Evolutionary conservation across 2,888 invertebrate species (phyloP).

Genomic region (Microchrysa polita): DNA sequence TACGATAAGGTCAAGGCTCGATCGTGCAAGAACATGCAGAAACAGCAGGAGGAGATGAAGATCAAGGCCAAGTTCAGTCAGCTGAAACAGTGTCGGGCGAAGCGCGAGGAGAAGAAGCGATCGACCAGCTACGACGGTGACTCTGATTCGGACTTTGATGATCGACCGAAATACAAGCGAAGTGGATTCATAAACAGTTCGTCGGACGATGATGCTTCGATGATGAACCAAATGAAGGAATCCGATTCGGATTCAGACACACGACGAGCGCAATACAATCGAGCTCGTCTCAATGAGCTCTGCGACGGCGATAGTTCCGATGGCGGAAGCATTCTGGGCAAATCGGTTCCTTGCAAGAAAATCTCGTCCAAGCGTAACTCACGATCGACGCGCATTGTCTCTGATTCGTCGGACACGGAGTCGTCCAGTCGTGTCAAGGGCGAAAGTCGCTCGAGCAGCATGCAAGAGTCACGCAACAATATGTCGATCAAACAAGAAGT

Average conservation of each 20-base stretch:
- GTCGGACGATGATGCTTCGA: slow-evolving; percentile 68
- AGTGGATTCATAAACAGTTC: slow-evolving; percentile 66
- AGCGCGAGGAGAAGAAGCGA: slow-evolving; percentile 88
- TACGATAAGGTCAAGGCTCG: slow-evolving; percentile 96
- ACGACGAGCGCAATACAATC: slow-evolving; percentile 66
- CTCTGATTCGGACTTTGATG: slow-evolving; percentile 73
- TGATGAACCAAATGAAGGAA: slow-evolving; percentile 54
- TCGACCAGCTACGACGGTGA: slow-evolving; percentile 90
- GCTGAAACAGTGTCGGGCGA: slow-evolving; percentile 86
- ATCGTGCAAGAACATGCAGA: slow-evolving; percentile 93
- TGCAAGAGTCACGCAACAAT: neutral
- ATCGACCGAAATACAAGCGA: slow-evolving; percentile 52
- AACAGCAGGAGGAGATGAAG: slow-evolving; percentile 90
- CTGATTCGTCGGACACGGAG: slow-evolving; percentile 77
- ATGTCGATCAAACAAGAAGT: slow-evolving; percentile 69
- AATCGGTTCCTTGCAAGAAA: slow-evolving; percentile 65
- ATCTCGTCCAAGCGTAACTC: slow-evolving; percentile 73
- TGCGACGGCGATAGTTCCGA: slow-evolving; percentile 64
- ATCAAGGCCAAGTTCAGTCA: slow-evolving; percentile 90
- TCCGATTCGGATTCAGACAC: slow-evolving; percentile 66
- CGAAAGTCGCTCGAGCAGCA: neutral
- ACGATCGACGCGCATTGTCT: slow-evolving; percentile 75
- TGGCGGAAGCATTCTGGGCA: slow-evolving; percentile 54
- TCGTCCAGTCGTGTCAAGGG: slow-evolving; percentile 1
- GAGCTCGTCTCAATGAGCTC: slow-evolving; percentile 64